Evolutionary conservation across 1,140 invertebrate genomes (phyloP), one percentile per base, ranked within the genome.

Genomic region (Grapholita molesta): DNA sequence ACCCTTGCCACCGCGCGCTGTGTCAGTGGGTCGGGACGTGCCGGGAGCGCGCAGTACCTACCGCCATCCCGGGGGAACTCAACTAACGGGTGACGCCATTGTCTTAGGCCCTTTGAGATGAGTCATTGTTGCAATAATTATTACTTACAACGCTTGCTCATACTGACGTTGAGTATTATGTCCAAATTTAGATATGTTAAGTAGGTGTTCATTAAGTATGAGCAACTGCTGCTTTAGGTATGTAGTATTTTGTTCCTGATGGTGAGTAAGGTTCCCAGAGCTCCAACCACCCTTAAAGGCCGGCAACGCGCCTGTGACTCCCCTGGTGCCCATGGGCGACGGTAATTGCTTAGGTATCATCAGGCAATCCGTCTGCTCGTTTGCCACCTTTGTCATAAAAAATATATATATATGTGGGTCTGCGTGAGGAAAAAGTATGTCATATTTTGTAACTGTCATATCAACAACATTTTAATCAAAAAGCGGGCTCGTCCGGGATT

Each of bases 31-130:
- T 68, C 79, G 76, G 52, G 65, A 73, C 76, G 78, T 78, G 76
- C 21, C 4, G 94, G 94, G 95, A 94, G 94, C 94, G 94, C 93
- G 23, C 35, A 53, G n/a, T n/a, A n/a, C n/a, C n/a, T n/a, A n/a
- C n/a, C n/a, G n/a, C n/a, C n/a, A n/a, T 61, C 25, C 55, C 55
- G 9, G 55, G 55, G 55, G 55, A 32, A 15, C n/a, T n/a, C n/a
- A n/a, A n/a, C 55, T 61, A 28, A 28, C 23, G 55, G 55, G 24
- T 28, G 28, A 61, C 55, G 55, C 55, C 55, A 61, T 61, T 61
- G 55, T 61, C 25, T 61, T 1, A 2, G 25, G 24, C 55, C 55
- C 55, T 61, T 61, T 30, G 55, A 61, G 55, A 61, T 61, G 55
- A 25, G 55, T 61, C 25, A 61, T 25, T 61, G 25, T 61, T 61